These are phyloP conservation scores for Geococcyx californianus DNA, from an alignment of 2,113 vertebrate species.

Conservation along the genomic window DNA sequence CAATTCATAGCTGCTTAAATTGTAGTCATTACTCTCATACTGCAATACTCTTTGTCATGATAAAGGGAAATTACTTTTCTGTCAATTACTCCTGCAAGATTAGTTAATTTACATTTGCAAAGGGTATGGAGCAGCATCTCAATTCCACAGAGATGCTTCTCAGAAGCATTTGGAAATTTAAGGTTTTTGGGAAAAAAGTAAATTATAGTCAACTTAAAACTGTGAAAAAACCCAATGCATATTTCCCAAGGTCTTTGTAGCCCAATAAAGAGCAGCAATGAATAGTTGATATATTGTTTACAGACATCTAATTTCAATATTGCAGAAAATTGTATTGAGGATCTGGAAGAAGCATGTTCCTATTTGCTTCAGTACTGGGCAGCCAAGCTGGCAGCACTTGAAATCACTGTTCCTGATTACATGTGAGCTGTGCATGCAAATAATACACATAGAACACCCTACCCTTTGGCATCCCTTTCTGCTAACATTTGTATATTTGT, in stretches of 20 bases:
- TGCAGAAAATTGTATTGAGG: not conserved
- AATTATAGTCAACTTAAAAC: not conserved
- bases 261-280: not conserved
- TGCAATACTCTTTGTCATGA: constrained; percentile 55
- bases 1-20: constrained; percentile 58
- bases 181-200: not conserved
- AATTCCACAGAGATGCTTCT: constrained; percentile 1
- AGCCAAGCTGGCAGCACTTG: not conserved
- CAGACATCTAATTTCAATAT: not conserved
- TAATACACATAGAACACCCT: not conserved
- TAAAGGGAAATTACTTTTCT: constrained; percentile 60
- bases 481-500: not conserved
- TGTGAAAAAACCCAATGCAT: not conserved
- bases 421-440: not conserved
- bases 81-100: constrained; percentile 41
- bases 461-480: not conserved
- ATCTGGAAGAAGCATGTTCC: not conserved
- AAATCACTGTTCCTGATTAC: not conserved
- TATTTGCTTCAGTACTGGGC: not conserved
- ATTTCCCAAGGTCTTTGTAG: not conserved
- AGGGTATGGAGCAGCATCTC: not conserved
- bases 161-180: not conserved
- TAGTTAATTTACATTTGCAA: constrained; percentile 53
- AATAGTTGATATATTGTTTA: not conserved
- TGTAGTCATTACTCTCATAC: constrained; percentile 54